Conservation (phyloP, 2,113 vertebrate genomes). For the Channa argus region DNA sequence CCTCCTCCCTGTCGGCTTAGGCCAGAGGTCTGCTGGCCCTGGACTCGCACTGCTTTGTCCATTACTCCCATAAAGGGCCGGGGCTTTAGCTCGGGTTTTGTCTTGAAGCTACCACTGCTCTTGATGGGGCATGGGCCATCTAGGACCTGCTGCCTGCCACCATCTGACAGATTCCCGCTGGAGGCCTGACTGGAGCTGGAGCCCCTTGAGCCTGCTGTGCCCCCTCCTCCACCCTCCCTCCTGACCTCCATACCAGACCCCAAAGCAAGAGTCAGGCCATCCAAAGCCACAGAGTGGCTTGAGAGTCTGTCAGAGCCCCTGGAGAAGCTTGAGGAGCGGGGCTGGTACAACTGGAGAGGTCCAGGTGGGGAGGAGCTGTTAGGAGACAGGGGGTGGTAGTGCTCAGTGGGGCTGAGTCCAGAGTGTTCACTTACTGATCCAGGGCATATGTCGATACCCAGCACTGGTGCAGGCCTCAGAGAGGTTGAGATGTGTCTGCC, state of each 20-base stretch:
- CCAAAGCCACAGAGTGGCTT: conserved; percentile 70
- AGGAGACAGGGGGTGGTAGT: conserved; percentile 70
- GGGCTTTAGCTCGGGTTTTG: conserved; percentile 87
- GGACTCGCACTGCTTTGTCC: conserved; percentile 93
- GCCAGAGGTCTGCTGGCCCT: conserved; percentile 81
- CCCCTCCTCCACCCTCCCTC: conserved; percentile 78
- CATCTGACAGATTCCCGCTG: conserved; percentile 86
- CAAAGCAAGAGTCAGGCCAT: conserved; percentile 62
- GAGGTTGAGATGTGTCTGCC: conserved; percentile 76
- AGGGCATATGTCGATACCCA: conserved; percentile 76
- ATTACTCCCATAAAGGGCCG: conserved; percentile 94
- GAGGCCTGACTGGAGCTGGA: conserved; percentile 89
- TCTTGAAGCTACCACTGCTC: conserved; percentile 76
- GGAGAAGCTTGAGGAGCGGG: conserved; percentile 80
- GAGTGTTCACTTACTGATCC: conserved; percentile 64
- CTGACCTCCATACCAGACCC: conserved; percentile 72
- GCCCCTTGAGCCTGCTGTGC: conserved; percentile 81
- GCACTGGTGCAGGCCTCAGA: conserved; percentile 71
- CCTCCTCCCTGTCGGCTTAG: conserved; percentile 82
- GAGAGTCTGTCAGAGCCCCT: conserved; percentile 82
- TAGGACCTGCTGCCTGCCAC: conserved; percentile 79
- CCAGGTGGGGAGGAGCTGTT: conserved; percentile 71
- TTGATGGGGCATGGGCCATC: conserved; percentile 81
- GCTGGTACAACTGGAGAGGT: conserved; percentile 66
- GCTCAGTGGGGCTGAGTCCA: conserved; percentile 70